Evolutionary conservation across 2,797 vertebrate genomes (phyloP), one percentile per base, ranked within the genome.

Genomic region (Lophotriccus pileatus): DNA sequence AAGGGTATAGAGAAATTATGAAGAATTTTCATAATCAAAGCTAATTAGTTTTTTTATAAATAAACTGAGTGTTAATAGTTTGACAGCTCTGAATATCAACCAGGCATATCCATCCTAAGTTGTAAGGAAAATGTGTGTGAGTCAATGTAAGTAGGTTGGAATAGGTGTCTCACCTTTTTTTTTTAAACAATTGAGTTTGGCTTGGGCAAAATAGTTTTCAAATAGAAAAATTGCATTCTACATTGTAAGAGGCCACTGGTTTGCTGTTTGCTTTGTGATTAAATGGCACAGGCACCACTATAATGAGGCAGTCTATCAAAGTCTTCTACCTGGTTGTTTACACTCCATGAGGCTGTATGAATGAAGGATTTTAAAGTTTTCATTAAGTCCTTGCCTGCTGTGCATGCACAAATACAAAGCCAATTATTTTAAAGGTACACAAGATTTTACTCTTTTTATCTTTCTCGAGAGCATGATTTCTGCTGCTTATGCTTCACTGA

Each of bases 241-340:
- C 76, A 68, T 73, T 76, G 46, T 67, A 87, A 90, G 83, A 94
- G 84, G 75, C 85, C 62, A 94, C 39, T 91, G 89, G 75, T 69
- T 92, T 87, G 68, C 66, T 1, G 0, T 91, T 85, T 94, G 73
- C 64, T 90, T 93, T 86, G 84, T 94, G 84, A 96, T 95, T 95
- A 95, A 96, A 94, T 52, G 34, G 92, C 75, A 76, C 39, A 78
- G 85, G 85, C 73, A 91, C 36, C 72, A 73, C 72, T 76, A 68
- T 91, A 95, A 96, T 92, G 78, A 91, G 76, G 91, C 80, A 94
- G 87, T 96, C 95, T 94, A 90, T 97, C 92, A 97, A 95, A 94
- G 78, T 79, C 93, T 93, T 87, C 90, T 92, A 90, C 90, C 68
- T 83, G 41, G 66, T 90, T 96, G 91, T 96, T 97, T 96, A 97